Evolutionary conservation across 2,113 vertebrate genomes (phyloP), one percentile per base, ranked within the genome.

Genomic region (Bathybates hornii): DNA sequence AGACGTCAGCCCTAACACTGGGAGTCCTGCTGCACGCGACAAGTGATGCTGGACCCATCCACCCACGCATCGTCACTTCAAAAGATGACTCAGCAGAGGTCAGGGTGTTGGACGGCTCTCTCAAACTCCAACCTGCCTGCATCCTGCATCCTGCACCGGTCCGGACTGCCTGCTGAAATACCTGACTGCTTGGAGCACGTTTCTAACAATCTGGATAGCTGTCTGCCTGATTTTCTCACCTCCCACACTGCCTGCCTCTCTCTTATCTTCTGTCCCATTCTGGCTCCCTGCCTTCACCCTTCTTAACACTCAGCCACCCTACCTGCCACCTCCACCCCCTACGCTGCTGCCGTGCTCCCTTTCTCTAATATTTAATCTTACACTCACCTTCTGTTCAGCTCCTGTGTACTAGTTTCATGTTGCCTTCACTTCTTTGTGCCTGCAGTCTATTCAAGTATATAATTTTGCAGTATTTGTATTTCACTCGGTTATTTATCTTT

Each of bases 1-100:
- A 71, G 57, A 87, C 19, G 45, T 76, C 38, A 41, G 68, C 83
- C 82, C 61, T 41, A 19, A 59, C 82, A 79, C 27, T 9, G 73
- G 84, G 81, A 27, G 50, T 81, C 82, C 91, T 24, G 76, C 85
- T 84, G 78, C 86, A 91, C 63, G 54, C 41, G 59, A 86, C 83
- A 86, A 85, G 68, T 82, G 57, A 83, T 83, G 82, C 84, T 38
- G 56, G 78, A 59, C 59, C 80, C 79, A 61, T 73, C 91, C 89
- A 19, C 93, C 89, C 90, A 88, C 92, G 63, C 85, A 48, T 89
- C 17, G 36, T 34, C 87, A 80, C 87, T 85, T 87, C 68, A 81
- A 82, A 87, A 79, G 89, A 93, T 93, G 94, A 94, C 89, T 94
- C 93, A 91, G 94, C 94, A 92, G 63, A 93, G 90, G 90, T 89